phyloP scores from a whole-genome alignment of 2,797 vertebrate species.

The Sebastes oblongus region DNA sequence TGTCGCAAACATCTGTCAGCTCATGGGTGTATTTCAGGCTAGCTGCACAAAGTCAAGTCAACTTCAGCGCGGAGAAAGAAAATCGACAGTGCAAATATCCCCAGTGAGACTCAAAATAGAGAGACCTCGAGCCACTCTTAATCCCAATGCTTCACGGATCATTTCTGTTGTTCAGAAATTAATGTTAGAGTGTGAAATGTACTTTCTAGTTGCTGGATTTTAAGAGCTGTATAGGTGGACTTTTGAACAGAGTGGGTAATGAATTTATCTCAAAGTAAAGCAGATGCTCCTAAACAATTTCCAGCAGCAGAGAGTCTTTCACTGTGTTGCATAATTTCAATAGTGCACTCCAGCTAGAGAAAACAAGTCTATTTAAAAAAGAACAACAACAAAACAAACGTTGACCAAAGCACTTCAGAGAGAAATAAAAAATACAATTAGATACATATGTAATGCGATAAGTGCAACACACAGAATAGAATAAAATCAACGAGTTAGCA shows the following conservation, averaged over 20 bases:
- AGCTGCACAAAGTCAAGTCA: conserved; percentile 50
- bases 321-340: conserved; percentile 3
- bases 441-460: not conserved
- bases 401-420: not conserved
- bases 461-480: not conserved
- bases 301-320: not conserved
- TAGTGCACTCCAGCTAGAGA: not conserved
- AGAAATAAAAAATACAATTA: not conserved
- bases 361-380: not conserved
- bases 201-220: conserved; percentile 1
- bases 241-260: not conserved
- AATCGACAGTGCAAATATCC: conserved; percentile 21
- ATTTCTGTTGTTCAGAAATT: conserved; percentile 35
- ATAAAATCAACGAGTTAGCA: not conserved
- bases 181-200: conserved; percentile 23
- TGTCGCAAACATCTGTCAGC: conserved; percentile 58
- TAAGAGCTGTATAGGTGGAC: not conserved
- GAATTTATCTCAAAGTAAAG: not conserved
- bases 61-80: conserved; percentile 12
- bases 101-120: conserved; percentile 31
- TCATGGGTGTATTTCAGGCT: conserved; percentile 52
- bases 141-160: conserved; percentile 20
- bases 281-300: not conserved
- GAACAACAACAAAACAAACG: not conserved
- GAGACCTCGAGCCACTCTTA: conserved; percentile 19